A percentile compares a stretch with the other conserved stretches of the same genome.
These are phyloP conservation scores for Strix aluco DNA, from an alignment of 2,113 vertebrate genomes.

Conservation along the genomic window DNA sequence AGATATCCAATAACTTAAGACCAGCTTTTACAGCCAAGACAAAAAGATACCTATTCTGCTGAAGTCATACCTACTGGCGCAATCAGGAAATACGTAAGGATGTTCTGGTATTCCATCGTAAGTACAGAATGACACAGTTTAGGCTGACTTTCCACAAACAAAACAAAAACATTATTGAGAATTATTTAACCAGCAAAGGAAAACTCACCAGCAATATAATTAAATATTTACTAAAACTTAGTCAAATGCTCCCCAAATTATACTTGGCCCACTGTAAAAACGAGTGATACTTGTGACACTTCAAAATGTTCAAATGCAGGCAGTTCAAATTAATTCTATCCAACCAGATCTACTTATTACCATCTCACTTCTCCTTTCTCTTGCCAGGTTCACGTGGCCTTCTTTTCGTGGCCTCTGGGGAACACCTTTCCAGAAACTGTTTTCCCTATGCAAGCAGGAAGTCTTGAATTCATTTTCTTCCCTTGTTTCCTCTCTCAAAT, in stretches of 20 bases:
- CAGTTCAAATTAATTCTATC: not conserved
- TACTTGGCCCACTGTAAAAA: not conserved
- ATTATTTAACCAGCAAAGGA: slow-evolving; percentile 8
- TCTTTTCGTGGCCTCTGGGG: not conserved
- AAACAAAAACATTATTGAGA: not conserved
- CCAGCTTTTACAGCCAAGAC: not conserved
- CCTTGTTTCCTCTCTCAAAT: slow-evolving; percentile 12
- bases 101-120: not conserved
- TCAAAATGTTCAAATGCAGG: not conserved
- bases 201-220: not conserved
- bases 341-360: not conserved
- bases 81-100: not conserved
- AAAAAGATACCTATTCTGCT: not conserved
- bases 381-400: not conserved
- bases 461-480: slow-evolving; percentile 8
- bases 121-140: not conserved
- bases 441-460: not conserved
- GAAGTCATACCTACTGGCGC: not conserved
- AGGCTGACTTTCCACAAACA: not conserved
- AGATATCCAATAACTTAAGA: not conserved
- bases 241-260: not conserved
- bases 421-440: slow-evolving; percentile 3
- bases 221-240: not conserved
- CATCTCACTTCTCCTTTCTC: not conserved
- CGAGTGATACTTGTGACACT: not conserved